Evolutionary conservation across 2,888 invertebrate species (phyloP), one percentile per base, ranked within the genome.

Genomic region (Pantelozetes paolii): DNA sequence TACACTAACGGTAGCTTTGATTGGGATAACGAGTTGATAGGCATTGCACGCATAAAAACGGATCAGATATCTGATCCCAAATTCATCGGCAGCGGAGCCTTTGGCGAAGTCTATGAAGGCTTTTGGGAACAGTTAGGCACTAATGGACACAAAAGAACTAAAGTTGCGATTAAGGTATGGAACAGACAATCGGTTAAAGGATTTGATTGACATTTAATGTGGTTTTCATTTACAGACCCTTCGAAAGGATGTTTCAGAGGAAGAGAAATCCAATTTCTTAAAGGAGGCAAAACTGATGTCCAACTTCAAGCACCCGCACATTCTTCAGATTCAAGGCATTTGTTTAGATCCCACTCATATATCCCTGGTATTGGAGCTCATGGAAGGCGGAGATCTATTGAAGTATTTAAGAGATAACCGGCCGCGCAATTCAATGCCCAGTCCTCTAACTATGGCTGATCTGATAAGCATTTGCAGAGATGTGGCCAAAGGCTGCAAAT

Each of bases 241-340:
- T 71, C 87, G 94, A 62, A 94, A 96, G 83, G 94, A 93, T 23
- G 94, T 95, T 3, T 90, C 90, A 0, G 90, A 91, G 72, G 90
- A 90, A 80, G 94, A 95, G 81, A 93, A 93, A 81, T 88, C 88
- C 0, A 96, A 97, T 82, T 96, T 99, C 80, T 84, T 98, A 15
- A 94, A 97, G 83, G 98, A 99, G 84, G 98, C 98, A 0, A 90
- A 94, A 78, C 83, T 98, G 62, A 97, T 99, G 96, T 92, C 93
- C 73, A 95, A 97, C 82, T 97, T 99, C 82, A 92, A 92, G 79
- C 97, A 99, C 82, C 91, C 94, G 76, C 95, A 99, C 81, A 97
- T 99, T 73, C 85, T 99, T 32, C 87, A 92, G 76, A 85, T 98
- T 40, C 86, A 98, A 11, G 98, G 98, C 0, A 94, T 99, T 6